Base-by-base conservation (phyloP, 2,888 invertebrate genomes). In the Congeria kusceri region DNA sequence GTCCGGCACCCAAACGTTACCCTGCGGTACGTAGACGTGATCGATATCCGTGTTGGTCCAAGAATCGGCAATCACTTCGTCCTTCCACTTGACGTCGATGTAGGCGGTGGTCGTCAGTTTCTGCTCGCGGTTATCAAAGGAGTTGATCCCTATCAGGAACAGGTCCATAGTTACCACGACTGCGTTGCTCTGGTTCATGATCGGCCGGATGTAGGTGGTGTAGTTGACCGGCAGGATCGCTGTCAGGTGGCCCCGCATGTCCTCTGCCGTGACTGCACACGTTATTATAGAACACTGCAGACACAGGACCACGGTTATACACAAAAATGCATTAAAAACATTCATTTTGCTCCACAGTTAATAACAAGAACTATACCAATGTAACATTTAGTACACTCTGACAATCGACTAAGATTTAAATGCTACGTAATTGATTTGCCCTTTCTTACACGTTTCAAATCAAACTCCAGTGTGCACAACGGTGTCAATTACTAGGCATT, bases 1-100 rank as follows among this genome's bases (percentile, higher is more conserved):
- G 46, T 85, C 85, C 20, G 85, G 85, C 32, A 77, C 64, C 85
- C 85, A 85, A 11, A 84, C 67, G n/a, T 81, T 49, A 18, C 67
- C 76, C 39, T 85, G 81, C 18, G 82, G 80, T 1, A 80, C 77
- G 49, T 80, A 80, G 1, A 76, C 73, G 7, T 57, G 57, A 9
- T 59, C 28, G 15, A 83, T 66, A 20, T 25, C 58, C 0, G 57
- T 20, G 27, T 80, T 23, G 2, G 32, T 23, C 83, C 83, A 83
- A 61, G 63, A 25, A 9, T 27, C 29, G 3, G 65, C 58, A 15
- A 80, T 57, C 4, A 77, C 70, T n/a, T 86, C 83, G 44, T 87
- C 86, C 18, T 29, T 80, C 86, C 87, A 87, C 20, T n/a, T 64
- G 0, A 87, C 57, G 13, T 65, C 59, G 3, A 87, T 66, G 61